A percentile compares a stretch with the other conserved stretches of the same genome.
These are phyloP conservation scores for Papio anubis DNA, from an alignment of 2,113 vertebrate species.

Conservation along the genomic window DNA sequence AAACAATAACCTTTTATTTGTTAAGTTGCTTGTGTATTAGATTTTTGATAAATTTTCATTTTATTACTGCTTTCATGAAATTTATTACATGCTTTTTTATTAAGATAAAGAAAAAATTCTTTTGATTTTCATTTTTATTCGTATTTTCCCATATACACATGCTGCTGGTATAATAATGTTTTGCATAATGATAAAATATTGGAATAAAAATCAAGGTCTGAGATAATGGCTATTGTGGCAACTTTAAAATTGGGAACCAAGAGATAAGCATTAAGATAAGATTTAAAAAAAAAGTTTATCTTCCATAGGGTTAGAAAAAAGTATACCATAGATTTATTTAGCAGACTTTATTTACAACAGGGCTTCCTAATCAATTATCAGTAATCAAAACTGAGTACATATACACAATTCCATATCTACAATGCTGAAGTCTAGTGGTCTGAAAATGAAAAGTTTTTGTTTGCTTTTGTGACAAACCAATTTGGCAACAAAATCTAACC, in stretches of 20 bases:
- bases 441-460: background rate
- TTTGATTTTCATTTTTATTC: background rate
- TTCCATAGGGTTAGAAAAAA: background rate
- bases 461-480: background rate
- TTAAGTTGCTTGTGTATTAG: background rate
- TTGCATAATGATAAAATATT: background rate
- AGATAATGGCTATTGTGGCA: background rate
- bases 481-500: background rate
- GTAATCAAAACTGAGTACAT: background rate
- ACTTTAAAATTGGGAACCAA: slow-evolving; percentile 14
- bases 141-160: background rate
- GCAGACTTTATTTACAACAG: background rate
- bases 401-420: background rate
- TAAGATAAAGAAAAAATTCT: background rate
- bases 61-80: slow-evolving; percentile 2
- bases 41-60: background rate
- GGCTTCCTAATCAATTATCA: background rate
- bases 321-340: background rate
- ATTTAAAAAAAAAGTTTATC: background rate
- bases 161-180: background rate
- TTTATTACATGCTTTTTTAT: background rate
- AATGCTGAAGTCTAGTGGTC: background rate
- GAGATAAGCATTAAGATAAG: slow-evolving; percentile 28
- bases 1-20: background rate
- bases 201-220: slow-evolving; percentile 18